Conservation (phyloP, 2,797 vertebrate species). For the Anguilla pacifica region DNA sequence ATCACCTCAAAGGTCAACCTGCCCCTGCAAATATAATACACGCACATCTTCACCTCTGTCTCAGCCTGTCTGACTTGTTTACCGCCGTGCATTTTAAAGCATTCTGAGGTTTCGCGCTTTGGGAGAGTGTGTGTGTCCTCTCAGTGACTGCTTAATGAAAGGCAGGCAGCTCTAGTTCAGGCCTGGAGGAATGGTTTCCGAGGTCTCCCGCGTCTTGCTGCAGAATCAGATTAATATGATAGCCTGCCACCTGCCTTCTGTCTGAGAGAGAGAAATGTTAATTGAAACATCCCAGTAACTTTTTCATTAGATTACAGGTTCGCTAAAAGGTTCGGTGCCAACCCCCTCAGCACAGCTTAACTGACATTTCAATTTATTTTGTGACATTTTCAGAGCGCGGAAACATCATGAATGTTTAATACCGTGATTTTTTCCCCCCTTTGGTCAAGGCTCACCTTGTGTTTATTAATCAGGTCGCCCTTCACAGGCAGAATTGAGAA, state of each 20-base stretch:
- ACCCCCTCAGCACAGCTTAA: neutral
- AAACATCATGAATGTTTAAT: constrained; percentile 38
- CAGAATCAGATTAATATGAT: constrained; percentile 8
- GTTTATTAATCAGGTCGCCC: constrained; percentile 12
- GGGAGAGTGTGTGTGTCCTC: neutral
- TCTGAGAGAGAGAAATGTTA: neutral
- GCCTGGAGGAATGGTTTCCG: neutral
- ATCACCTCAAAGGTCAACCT: constrained; percentile 14
- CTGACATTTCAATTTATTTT: constrained; percentile 36
- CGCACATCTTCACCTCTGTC: neutral
- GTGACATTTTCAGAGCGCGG: constrained; percentile 27
- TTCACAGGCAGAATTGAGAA: neutral
- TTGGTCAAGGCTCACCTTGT: neutral
- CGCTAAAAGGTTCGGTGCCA: neutral
- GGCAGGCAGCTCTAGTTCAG: neutral
- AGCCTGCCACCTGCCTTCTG: constrained; percentile 13
- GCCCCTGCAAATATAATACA: constrained; percentile 1
- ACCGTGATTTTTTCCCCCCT: neutral
- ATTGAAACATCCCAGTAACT: constrained; percentile 12
- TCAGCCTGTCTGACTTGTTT: neutral
- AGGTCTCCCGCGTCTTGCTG: neutral
- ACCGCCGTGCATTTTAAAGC: neutral
- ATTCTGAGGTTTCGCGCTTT: neutral
- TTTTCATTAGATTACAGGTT: constrained; percentile 14
- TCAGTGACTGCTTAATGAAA: neutral